Evolutionary conservation across 1,140 invertebrate genomes (phyloP).

Genomic region (Apocrypta bakeri): DNA sequence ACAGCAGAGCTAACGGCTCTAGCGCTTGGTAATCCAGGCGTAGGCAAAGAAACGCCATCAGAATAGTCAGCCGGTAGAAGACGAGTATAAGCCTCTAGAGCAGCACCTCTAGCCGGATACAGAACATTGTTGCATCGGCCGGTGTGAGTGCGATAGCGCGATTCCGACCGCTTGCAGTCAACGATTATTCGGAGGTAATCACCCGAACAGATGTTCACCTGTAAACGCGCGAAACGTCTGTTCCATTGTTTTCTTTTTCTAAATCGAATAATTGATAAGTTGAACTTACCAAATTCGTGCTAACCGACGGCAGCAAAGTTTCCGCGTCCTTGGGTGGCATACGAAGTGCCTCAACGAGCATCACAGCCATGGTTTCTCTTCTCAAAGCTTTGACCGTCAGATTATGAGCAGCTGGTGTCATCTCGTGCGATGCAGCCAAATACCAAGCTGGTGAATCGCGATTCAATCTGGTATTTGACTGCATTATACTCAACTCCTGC

Average conservation of each 20-base stretch:
- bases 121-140: conserved; percentile 86
- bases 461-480: conserved; percentile 58
- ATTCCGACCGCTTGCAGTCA: conserved; percentile 58
- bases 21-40: conserved; percentile 77
- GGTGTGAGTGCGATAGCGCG: conserved; percentile 80
- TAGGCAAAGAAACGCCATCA: conserved; percentile 79
- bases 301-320: conserved; percentile 61
- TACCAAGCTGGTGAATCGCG: conserved; percentile 66
- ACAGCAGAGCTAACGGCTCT: conserved; percentile 80
- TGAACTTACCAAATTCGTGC: conserved; percentile 46
- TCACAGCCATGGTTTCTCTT: conserved; percentile 66
- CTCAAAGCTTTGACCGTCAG: conserved; percentile 62
- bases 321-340: conserved; percentile 66
- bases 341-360: conserved; percentile 66
- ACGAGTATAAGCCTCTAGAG: conserved; percentile 83
- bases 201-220: conserved; percentile 47
- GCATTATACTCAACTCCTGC: conserved; percentile 61
- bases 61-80: conserved; percentile 87
- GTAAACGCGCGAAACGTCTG: no score
- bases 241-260: no score
- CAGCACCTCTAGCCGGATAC: conserved; percentile 83
- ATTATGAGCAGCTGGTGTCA: conserved; percentile 62
- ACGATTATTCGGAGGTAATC: conserved; percentile 53
- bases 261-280: not conserved
- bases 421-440: conserved; percentile 65